These are phyloP conservation scores for Nomada goodeniana DNA, from an alignment of 2,888 invertebrate species.

Conservation along the genomic window DNA sequence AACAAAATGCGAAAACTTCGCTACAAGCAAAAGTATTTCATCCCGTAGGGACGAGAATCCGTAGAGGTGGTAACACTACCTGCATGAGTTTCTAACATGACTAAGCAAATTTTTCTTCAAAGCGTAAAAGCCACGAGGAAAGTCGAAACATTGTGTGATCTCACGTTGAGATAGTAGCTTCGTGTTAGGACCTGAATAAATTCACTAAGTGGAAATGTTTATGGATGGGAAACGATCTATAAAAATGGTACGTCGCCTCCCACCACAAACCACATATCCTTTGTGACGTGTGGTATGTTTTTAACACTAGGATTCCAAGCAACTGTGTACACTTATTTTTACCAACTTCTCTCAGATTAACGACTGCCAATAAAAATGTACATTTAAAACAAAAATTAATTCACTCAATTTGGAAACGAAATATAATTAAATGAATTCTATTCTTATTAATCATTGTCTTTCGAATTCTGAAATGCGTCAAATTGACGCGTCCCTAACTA, in stretches of 20 bases:
- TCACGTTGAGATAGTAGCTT: slow-evolving; percentile 11
- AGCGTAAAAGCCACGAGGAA: slow-evolving; percentile 73
- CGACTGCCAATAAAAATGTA: no score
- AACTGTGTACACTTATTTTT: no score
- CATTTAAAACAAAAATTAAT: no score
- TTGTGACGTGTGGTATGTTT: neutral
- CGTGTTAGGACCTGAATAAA: slow-evolving; percentile 64
- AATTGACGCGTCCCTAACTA: no score
- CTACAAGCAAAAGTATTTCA: no score
- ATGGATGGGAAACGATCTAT: slow-evolving; percentile 78
- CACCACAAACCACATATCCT: neutral
- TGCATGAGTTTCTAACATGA: slow-evolving; percentile 72
- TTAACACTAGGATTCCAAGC: neutral
- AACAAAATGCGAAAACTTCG: no score
- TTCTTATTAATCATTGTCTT: no score
- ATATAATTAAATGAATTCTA: no score
- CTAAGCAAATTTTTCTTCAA: slow-evolving; percentile 79
- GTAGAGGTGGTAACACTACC: slow-evolving; percentile 5
- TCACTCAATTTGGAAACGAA: no score
- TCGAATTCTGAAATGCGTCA: no score
- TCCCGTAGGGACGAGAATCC: no score
- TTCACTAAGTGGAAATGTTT: slow-evolving; percentile 18
- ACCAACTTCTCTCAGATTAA: no score
- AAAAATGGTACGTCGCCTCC: slow-evolving; percentile 77
- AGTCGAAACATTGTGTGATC: slow-evolving; percentile 51